Evolutionary conservation across 2,888 invertebrate species (phyloP).

Genomic region (Resseliella maxima): DNA sequence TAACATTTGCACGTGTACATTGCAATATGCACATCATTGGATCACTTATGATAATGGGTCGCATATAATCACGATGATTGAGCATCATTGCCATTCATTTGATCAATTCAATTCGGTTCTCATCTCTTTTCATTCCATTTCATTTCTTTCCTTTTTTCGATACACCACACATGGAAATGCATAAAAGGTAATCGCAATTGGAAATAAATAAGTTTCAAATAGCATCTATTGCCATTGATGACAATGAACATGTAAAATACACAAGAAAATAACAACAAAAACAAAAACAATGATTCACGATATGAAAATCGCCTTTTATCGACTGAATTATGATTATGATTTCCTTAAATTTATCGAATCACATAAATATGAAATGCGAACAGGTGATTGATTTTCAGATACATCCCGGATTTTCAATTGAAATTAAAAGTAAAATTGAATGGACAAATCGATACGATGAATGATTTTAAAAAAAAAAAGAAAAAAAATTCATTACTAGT

Average conservation of each 20-base stretch:
- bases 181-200: background rate
- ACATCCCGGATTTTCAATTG: background rate
- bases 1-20: background rate
- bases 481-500: too few relatives aligned
- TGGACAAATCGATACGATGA: too few relatives aligned
- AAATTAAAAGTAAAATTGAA: too few relatives aligned
- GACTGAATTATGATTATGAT: background rate
- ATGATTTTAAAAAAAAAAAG: too few relatives aligned
- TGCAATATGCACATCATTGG: background rate
- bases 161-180: background rate
- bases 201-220: background rate
- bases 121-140: background rate
- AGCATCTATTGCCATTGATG: background rate
- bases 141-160: background rate
- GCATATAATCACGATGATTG: background rate
- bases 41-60: constrained; percentile 31
- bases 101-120: background rate
- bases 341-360: background rate
- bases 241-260: background rate
- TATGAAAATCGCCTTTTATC: background rate
- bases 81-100: background rate
- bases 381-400: too few relatives aligned
- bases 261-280: too few relatives aligned
- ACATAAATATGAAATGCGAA: too few relatives aligned
- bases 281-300: background rate